phyloP scores from a whole-genome alignment of 2,797 vertebrate species.

The Brachyalestes nurse region DNA sequence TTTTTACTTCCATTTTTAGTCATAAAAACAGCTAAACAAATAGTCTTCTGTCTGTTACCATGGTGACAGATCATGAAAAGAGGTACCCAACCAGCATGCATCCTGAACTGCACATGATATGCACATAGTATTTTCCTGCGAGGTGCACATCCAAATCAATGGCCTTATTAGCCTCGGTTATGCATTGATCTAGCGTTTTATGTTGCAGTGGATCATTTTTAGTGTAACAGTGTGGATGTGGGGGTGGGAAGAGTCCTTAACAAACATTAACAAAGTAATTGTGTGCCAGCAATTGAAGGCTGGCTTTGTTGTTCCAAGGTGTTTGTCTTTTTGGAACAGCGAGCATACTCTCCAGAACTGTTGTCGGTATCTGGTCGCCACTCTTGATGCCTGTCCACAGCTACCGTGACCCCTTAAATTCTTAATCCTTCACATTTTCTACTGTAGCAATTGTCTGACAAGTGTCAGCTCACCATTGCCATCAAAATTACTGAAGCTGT shows the following conservation, averaged over 20 bases:
- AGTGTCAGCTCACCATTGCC: constrained; percentile 3
- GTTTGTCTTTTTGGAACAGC: not conserved
- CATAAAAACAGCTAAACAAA: constrained; percentile 46
- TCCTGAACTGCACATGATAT: constrained; percentile 40
- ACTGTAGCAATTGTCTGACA: constrained; percentile 21
- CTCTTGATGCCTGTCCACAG: not conserved
- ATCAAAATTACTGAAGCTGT: constrained; percentile 5
- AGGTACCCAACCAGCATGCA: constrained; percentile 45
- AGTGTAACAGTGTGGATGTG: not conserved
- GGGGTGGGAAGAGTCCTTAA: not conserved
- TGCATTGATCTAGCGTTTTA: constrained; percentile 45
- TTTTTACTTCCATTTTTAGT: constrained; percentile 23
- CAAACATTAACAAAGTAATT: not conserved
- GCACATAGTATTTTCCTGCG: constrained; percentile 37
- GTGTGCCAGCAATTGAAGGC: not conserved
- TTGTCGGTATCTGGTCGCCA: not conserved
- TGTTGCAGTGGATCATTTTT: constrained; percentile 38
- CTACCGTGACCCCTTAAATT: not conserved
- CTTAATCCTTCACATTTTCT: constrained; percentile 16
- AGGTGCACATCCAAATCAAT: constrained; percentile 39
- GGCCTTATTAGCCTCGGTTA: constrained; percentile 42
- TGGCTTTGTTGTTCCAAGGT: not conserved
- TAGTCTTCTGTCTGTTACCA: constrained; percentile 52
- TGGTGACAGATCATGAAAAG: constrained; percentile 45
- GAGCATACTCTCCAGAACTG: not conserved